Evolutionary conservation across 2,113 vertebrate genomes (phyloP).

Genomic region (Megaceryle torquata): DNA sequence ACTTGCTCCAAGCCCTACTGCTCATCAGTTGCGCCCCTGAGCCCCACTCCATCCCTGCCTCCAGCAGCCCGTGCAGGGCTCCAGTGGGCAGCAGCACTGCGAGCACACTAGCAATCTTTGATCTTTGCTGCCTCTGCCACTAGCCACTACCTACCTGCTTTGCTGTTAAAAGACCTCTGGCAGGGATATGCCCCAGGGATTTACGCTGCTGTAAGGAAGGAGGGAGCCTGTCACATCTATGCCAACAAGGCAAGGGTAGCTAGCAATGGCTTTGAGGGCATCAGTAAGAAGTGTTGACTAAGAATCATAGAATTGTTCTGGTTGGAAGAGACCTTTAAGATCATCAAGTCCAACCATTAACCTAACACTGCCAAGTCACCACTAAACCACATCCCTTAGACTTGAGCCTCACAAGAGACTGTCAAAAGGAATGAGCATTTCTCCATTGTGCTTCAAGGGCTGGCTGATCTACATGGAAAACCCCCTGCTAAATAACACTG

Average conservation of each 20-base stretch:
- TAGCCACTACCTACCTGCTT: neutral
- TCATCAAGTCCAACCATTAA: no score
- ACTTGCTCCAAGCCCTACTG: neutral
- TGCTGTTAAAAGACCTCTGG: neutral
- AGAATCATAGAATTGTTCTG: no score
- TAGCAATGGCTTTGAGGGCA: neutral
- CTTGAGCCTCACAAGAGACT: neutral
- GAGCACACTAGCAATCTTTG: neutral
- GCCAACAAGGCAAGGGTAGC: neutral
- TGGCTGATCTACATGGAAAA: neutral
- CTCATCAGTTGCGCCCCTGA: neutral
- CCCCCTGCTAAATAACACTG: neutral
- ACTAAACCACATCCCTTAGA: neutral
- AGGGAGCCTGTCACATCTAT: neutral
- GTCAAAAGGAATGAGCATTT: neutral
- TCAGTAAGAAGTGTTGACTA: neutral
- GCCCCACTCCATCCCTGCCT: neutral
- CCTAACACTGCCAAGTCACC: no score
- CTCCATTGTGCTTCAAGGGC: neutral
- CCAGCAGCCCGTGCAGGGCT: neutral
- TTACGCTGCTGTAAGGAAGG: neutral
- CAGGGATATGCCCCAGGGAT: neutral
- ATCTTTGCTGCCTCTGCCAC: neutral
- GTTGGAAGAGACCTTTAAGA: no score
- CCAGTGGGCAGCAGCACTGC: neutral